Conservation (phyloP, 2,113 vertebrate species). For the Microcebus griseorufus region DNA sequence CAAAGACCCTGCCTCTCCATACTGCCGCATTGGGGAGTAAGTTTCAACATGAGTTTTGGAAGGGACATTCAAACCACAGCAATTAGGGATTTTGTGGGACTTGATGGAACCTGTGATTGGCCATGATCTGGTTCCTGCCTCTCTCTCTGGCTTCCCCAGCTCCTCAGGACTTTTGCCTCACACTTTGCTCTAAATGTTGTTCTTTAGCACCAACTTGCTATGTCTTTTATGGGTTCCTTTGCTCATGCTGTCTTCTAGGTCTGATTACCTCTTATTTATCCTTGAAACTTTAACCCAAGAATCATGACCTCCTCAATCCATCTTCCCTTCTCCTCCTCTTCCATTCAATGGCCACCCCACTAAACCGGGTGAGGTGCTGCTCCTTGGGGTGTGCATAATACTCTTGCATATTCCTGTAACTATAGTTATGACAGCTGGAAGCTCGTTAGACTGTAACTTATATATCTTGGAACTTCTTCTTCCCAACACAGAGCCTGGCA, state of each 20-base stretch:
- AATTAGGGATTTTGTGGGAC: not conserved
- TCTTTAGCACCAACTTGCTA: no score
- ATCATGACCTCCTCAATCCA: not conserved
- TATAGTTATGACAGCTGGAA: not conserved
- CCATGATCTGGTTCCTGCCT: not conserved
- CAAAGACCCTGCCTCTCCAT: not conserved
- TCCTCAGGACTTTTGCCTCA: not conserved
- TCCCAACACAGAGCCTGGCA: not conserved
- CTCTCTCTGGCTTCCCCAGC: not conserved
- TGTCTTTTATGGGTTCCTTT: not conserved
- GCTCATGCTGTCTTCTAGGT: not conserved
- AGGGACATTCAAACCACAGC: not conserved
- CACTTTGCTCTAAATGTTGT: not conserved
- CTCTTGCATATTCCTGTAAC: not conserved
- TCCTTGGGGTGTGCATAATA: not conserved
- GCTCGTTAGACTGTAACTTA: not conserved
- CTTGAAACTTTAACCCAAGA: not conserved
- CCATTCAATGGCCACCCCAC: no score
- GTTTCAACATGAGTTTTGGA: not conserved
- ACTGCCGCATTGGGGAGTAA: not conserved
- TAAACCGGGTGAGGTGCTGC: not conserved
- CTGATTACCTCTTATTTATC: not conserved
- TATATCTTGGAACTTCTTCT: constrained; percentile 7
- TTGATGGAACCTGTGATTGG: no score
- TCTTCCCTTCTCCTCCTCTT: not conserved